Conservation (phyloP, 2,888 invertebrate genomes). For the Himalopsyche tibetana region DNA sequence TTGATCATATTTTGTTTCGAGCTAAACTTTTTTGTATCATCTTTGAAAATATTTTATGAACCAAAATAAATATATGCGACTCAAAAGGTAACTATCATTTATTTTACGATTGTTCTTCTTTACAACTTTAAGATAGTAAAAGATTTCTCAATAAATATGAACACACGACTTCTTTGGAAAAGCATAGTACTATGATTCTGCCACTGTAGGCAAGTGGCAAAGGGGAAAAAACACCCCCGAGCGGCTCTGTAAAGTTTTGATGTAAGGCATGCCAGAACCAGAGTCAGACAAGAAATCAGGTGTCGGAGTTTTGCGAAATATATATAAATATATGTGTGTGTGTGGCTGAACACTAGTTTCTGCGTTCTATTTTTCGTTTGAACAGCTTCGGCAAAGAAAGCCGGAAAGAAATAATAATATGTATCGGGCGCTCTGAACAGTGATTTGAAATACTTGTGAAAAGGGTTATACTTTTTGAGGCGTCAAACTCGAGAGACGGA, state of each 20-base stretch:
- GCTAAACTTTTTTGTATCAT: too few species aligned
- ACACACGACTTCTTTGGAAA: background rate
- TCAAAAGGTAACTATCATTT: too few species aligned
- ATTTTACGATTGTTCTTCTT: too few species aligned
- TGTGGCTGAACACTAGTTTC: background rate
- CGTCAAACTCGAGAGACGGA: background rate
- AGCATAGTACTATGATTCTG: background rate
- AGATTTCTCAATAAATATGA: background rate
- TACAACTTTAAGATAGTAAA: background rate
- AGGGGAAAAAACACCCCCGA: constrained; percentile 13
- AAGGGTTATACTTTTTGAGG: background rate
- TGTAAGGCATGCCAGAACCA: constrained; percentile 62
- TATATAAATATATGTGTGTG: background rate
- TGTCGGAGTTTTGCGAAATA: constrained; percentile 57
- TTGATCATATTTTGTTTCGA: too few species aligned
- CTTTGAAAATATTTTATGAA: too few species aligned
- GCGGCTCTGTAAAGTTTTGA: constrained; percentile 59
- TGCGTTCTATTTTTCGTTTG: constrained; percentile 7
- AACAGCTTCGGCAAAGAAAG: constrained; percentile 14
- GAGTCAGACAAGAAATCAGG: constrained; percentile 59
- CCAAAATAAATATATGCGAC: too few species aligned
- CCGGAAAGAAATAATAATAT: constrained; percentile 3
- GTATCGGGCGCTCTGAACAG: background rate
- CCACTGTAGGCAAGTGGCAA: background rate
- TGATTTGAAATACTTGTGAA: background rate